Conservation (phyloP, 2,888 invertebrate species). For the Drosophila sordidapex region DNA sequence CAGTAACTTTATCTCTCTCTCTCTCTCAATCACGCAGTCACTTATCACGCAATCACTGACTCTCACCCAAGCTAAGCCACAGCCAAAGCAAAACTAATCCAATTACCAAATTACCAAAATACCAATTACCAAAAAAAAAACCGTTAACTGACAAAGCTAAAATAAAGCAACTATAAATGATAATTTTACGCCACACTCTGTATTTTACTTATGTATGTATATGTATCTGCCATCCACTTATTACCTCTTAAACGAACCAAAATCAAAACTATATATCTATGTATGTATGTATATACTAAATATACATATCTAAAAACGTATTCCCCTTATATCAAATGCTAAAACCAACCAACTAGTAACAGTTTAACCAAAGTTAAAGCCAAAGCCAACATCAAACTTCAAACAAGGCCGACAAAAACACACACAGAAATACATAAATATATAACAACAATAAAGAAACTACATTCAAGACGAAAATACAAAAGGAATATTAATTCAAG, state of each 20-base stretch:
- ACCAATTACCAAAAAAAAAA: slow-evolving; percentile 19
- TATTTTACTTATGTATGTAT: slow-evolving; percentile 64
- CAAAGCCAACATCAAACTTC: slow-evolving; percentile 3
- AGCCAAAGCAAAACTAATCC: slow-evolving; percentile 44
- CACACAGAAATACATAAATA: slow-evolving; percentile 6
- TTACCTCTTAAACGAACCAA: slow-evolving; percentile 30
- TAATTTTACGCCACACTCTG: slow-evolving; percentile 54
- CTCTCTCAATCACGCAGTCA: slow-evolving; percentile 71
- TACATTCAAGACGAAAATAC: neutral
- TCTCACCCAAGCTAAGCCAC: slow-evolving; percentile 60
- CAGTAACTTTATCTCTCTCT: slow-evolving; percentile 64
- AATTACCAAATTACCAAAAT: slow-evolving; percentile 24
- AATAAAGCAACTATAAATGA: slow-evolving; percentile 65
- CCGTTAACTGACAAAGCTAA: slow-evolving; percentile 59
- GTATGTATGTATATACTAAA: slow-evolving; percentile 18
- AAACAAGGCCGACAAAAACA: slow-evolving; percentile 9
- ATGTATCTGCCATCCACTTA: slow-evolving; percentile 42
- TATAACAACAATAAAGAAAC: slow-evolving; percentile 13
- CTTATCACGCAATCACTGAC: slow-evolving; percentile 59
- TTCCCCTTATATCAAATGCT: slow-evolving; percentile 31
- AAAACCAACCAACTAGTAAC: slow-evolving; percentile 30
- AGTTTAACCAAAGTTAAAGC: slow-evolving; percentile 33
- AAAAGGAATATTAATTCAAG: neutral
- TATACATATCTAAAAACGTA: slow-evolving; percentile 19
- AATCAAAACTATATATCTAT: slow-evolving; percentile 21